A percentile compares a stretch with the other conserved stretches of the same genome.
Evolutionary conservation across 2,113 vertebrate species (phyloP).

Genomic region (Scophthalmus maximus): DNA sequence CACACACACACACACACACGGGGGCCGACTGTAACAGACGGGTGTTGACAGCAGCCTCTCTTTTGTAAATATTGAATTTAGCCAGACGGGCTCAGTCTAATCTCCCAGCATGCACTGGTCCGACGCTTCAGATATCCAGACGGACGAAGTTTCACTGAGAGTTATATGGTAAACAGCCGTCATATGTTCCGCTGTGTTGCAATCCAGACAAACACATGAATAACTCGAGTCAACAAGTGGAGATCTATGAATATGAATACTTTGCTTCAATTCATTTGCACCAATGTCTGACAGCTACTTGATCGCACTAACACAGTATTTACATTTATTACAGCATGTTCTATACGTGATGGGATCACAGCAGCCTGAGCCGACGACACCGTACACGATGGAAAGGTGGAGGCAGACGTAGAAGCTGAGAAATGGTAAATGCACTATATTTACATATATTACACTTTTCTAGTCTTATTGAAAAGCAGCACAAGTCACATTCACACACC

Average conservation of each 20-base stretch:
- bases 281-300: neutral
- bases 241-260: too few species aligned
- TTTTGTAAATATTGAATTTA: constrained; percentile 76
- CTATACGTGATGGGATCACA: too few species aligned
- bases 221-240: constrained; percentile 23
- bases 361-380: too few species aligned
- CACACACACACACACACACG: constrained; percentile 7
- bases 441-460: too few species aligned
- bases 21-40: constrained; percentile 51
- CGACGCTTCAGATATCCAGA: constrained; percentile 68
- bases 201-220: constrained; percentile 56
- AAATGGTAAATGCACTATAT: too few species aligned
- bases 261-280: neutral
- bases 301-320: too few species aligned
- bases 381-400: too few species aligned
- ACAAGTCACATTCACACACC: too few species aligned
- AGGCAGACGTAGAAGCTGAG: too few species aligned
- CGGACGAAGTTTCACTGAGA: constrained; percentile 67
- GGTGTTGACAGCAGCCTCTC: constrained; percentile 67
- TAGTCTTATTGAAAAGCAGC: too few species aligned
- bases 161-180: constrained; percentile 73
- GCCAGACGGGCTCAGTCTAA: constrained; percentile 62
- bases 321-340: too few species aligned
- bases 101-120: constrained; percentile 75
- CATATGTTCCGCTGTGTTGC: constrained; percentile 78